Percentiles rank a stretch among this genome's conserved stretches.
phyloP scores from a whole-genome alignment of 2,113 vertebrate species.

The Plecturocebus donacophilus region DNA sequence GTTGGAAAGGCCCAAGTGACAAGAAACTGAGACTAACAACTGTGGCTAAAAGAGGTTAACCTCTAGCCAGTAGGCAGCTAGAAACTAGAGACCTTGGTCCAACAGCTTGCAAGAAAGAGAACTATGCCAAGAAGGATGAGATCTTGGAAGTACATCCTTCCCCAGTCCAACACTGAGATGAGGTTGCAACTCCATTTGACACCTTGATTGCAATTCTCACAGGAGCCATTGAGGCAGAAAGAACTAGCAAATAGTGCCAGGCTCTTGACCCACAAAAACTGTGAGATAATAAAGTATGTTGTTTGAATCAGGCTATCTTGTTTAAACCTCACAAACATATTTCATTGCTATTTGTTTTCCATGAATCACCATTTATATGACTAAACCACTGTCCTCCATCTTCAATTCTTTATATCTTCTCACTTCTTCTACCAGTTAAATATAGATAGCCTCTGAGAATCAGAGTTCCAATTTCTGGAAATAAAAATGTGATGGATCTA shows the following conservation, averaged over 20 bases:
- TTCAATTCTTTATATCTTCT: background rate
- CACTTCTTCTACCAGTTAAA: background rate
- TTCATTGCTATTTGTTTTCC: background rate
- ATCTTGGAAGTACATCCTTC: too few species aligned
- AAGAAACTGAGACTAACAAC: background rate
- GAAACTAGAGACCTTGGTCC: background rate
- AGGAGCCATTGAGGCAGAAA: too few species aligned
- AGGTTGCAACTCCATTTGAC: too few species aligned
- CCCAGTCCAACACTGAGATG: too few species aligned
- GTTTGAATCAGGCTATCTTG: background rate
- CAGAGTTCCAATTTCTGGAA: background rate
- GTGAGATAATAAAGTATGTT: too few species aligned
- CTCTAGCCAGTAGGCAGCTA: background rate
- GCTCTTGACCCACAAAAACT: too few species aligned
- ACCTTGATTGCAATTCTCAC: too few species aligned
- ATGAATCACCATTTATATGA: background rate
- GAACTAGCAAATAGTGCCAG: too few species aligned
- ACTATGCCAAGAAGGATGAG: background rate
- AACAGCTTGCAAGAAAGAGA: background rate
- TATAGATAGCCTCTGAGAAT: background rate
- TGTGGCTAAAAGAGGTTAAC: background rate
- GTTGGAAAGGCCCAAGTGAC: background rate
- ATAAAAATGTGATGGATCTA: background rate
- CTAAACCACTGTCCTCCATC: too few species aligned
- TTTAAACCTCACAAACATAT: background rate